Base-by-base conservation (phyloP, 2,113 vertebrate species). In the Syrrhaptes paradoxus region DNA sequence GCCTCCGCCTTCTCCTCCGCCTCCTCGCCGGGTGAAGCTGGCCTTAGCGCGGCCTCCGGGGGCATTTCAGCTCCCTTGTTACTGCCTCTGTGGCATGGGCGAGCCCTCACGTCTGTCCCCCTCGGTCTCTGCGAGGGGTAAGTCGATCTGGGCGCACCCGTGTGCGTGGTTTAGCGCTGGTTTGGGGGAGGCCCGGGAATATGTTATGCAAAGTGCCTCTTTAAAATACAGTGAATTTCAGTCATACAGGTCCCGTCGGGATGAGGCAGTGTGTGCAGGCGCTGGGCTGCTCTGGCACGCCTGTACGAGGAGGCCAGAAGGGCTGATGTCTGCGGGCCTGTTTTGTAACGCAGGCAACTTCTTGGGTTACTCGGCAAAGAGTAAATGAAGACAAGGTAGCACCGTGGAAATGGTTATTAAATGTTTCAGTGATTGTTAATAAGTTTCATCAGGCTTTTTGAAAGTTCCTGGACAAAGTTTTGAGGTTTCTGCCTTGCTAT, bases 161-260 rank as follows among this genome's bases (percentile, higher is more conserved):
- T 13, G 38, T 16, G 26, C 28, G 0, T 5, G 65, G 62, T 32
- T 20, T 13, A 17, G 41, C 7, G 0, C 1, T 1, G 19, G 63
- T 5, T 25, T 5, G 68, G 38, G 49, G 18, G 17, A 36, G 31
- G 26, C 12, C 13, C 41, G 1, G 26, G 6, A 8, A 0, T 14
- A 1, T 5, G 5, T 3, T 4, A 0, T 5, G 28, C 6, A 24
- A 24, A 26, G 19, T 1, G 15, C 34, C 31, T 17, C 1, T 11
- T 32, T 24, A 24, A 26, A 52, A 10, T 0, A 3, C 2, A 5
- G 9, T 7, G 13, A 12, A 7, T 34, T 55, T 34, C 14, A 20
- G 46, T 17, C 2, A 11, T 6, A 0, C 2, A 4, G 32, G 32
- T 6, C 22, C 7, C n/a, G 0, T 14, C 31, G 24, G 45, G 11